Evolutionary conservation across 2,797 vertebrate genomes (phyloP).

Genomic region (Phataginus tetradactyla): DNA sequence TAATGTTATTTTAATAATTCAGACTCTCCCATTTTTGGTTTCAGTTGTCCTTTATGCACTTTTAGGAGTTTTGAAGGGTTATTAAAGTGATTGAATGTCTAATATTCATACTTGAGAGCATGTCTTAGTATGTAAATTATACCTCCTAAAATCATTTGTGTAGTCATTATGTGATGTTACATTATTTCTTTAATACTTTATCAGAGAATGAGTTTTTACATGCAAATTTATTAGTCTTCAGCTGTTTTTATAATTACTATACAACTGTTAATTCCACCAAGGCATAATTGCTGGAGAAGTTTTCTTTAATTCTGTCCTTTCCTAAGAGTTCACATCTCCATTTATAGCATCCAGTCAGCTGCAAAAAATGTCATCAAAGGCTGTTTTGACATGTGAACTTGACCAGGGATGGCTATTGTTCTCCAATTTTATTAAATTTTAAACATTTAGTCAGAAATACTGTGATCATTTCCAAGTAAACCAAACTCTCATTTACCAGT

Average conservation of each 20-base stretch:
- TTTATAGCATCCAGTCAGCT: background rate
- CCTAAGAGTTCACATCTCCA: background rate
- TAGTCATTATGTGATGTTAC: conserved; percentile 31
- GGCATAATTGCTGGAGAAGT: background rate
- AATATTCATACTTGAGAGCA: conserved; percentile 35
- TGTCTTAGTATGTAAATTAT: conserved; percentile 61
- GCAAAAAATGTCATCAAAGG: background rate
- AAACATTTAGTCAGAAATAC: background rate
- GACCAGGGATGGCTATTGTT: background rate
- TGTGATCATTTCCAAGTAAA: conserved; percentile 31
- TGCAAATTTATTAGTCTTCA: conserved; percentile 38
- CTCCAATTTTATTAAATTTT: background rate
- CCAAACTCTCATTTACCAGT: background rate
- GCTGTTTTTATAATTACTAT: conserved; percentile 49
- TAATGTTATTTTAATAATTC: conserved; percentile 54
- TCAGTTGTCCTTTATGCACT: conserved; percentile 43
- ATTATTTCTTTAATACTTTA: conserved; percentile 23
- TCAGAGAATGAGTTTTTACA: conserved; percentile 40
- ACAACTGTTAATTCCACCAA: background rate
- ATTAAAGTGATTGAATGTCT: conserved; percentile 59
- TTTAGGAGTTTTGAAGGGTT: conserved; percentile 53
- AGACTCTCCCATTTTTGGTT: background rate
- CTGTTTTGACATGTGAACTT: background rate
- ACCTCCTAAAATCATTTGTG: conserved; percentile 38
- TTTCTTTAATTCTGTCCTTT: conserved; percentile 6